phyloP scores from a whole-genome alignment of 2,888 invertebrate species.

The Pyrgus malvae region DNA sequence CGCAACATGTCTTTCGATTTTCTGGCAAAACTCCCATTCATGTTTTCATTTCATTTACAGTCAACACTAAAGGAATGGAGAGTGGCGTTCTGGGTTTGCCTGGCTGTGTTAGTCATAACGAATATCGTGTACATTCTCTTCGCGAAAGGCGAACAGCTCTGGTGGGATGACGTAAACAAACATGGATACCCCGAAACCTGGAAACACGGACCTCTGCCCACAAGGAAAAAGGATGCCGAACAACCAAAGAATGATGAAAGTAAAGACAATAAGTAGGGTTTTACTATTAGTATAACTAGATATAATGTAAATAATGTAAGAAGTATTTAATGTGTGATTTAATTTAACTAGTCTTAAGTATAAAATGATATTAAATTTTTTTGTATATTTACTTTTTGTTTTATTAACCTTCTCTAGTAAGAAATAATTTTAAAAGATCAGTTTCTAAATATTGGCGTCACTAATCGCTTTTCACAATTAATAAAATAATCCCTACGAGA shows the following conservation, averaged over 20 bases:
- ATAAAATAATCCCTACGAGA: too few species aligned
- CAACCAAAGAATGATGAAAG: slow-evolving; percentile 39
- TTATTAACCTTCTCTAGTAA: too few species aligned
- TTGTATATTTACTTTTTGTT: neutral
- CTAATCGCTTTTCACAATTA: too few species aligned
- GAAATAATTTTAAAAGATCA: too few species aligned
- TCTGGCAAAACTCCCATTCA: too few species aligned
- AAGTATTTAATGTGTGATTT: neutral
- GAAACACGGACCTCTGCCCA: slow-evolving; percentile 64
- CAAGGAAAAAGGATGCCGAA: slow-evolving; percentile 52
- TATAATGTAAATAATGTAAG: too few species aligned
- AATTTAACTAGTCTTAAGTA: slow-evolving; percentile 3
- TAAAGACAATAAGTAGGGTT: slow-evolving; percentile 39
- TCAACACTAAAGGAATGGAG: slow-evolving; percentile 87
- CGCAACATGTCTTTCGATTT: too few species aligned
- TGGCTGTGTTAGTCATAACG: slow-evolving; percentile 84
- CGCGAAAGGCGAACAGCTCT: slow-evolving; percentile 88
- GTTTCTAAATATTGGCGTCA: too few species aligned
- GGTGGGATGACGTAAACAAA: slow-evolving; percentile 86
- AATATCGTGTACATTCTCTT: slow-evolving; percentile 86
- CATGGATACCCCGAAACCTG: slow-evolving; percentile 68
- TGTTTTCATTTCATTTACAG: slow-evolving; percentile 54
- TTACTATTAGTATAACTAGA: neutral
- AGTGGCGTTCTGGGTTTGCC: slow-evolving; percentile 90
- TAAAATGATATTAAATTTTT: neutral